These are phyloP conservation scores for Drosophila biarmipes DNA, from an alignment of 1,140 invertebrate species.

Conservation along the genomic window DNA sequence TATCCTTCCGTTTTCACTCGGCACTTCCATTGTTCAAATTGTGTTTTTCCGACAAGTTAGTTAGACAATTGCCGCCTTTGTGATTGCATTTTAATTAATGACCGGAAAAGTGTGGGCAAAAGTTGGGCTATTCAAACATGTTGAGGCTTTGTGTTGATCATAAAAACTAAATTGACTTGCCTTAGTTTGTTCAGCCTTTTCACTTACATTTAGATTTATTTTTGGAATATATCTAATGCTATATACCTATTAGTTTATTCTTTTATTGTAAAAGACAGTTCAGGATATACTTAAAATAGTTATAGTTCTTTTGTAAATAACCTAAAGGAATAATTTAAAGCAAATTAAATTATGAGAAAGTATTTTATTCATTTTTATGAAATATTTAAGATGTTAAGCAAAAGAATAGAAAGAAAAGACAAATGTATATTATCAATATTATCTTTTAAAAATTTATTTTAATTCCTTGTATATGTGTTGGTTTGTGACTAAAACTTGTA, in stretches of 20 bases:
- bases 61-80: conserved; percentile 24
- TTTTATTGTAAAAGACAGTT: background rate
- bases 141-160: background rate
- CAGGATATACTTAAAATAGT: too few species aligned
- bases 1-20: conserved; percentile 10
- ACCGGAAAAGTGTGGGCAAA: conserved; percentile 11
- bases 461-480: too few species aligned
- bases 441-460: too few species aligned
- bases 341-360: too few species aligned
- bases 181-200: background rate
- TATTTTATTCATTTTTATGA: too few species aligned
- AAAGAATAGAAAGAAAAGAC: too few species aligned
- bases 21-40: conserved; percentile 30
- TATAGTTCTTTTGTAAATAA: too few species aligned
- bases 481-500: too few species aligned
- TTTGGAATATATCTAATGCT: background rate
- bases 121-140: background rate
- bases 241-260: too few species aligned
- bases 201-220: background rate
- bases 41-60: background rate
- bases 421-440: too few species aligned
- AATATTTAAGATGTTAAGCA: background rate
- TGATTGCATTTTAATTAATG: conserved; percentile 38
- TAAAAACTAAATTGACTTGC: conserved; percentile 11
- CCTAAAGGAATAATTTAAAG: too few species aligned